Conservation (phyloP, 2,888 invertebrate species). For the Oscheius onirici region DNA sequence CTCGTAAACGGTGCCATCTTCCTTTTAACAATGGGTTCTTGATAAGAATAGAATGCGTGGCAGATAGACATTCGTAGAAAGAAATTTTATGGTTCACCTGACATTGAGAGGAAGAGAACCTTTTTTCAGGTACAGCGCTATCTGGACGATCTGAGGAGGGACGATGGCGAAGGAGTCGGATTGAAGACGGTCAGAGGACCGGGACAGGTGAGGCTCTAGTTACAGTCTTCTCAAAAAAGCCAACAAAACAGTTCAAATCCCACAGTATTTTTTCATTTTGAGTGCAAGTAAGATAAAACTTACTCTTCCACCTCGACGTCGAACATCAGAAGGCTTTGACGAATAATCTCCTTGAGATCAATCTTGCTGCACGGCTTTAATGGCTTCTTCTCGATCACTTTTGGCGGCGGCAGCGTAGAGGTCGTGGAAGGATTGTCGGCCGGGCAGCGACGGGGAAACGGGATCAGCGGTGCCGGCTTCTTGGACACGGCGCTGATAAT, state of each 20-base stretch:
- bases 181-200: slow-evolving; percentile 17
- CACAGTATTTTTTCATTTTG: no score
- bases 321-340: slow-evolving; percentile 1
- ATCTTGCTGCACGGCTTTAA: no score
- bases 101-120: not conserved
- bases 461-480: not conserved
- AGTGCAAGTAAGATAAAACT: no score
- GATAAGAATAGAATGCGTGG: slow-evolving; percentile 13
- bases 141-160: slow-evolving; percentile 19
- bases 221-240: no score
- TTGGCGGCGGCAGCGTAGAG: not conserved
- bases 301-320: slow-evolving; percentile 3
- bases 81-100: not conserved
- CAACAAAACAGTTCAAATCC: no score
- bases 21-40: not conserved
- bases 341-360: not conserved
- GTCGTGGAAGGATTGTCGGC: not conserved
- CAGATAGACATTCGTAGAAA: not conserved
- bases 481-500: not conserved
- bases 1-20: slow-evolving; percentile 9
- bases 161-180: not conserved
- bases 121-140: slow-evolving; percentile 24
- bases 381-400: not conserved
- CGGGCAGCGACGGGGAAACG: not conserved
- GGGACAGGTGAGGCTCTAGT: slow-evolving; percentile 8